phyloP scores from a whole-genome alignment of 2,888 invertebrate genomes.

The Trissolcus brochymenae region DNA sequence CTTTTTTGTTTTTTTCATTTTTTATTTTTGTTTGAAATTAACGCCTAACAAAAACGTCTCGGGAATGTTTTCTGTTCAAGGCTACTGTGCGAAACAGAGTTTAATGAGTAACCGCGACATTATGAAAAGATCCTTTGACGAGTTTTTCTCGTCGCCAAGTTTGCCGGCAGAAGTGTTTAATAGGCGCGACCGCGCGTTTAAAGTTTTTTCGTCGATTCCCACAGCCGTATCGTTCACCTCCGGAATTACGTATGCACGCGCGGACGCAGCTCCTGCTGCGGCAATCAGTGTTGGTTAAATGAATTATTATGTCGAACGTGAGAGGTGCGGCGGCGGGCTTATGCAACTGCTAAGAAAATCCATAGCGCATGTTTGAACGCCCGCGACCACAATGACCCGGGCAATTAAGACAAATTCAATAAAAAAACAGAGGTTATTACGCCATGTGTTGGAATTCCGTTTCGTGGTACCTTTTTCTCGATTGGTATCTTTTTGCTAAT shows the following conservation, averaged over 20 bases:
- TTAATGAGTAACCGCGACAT: slow-evolving; percentile 25
- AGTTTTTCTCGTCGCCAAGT: slow-evolving; percentile 24
- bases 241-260: slow-evolving; percentile 52
- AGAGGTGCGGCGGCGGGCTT: slow-evolving; percentile 59
- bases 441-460: slow-evolving; percentile 41
- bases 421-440: background rate
- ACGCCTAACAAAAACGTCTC: slow-evolving; percentile 12
- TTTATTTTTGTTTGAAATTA: slow-evolving; percentile 7
- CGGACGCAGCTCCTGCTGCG: slow-evolving; percentile 28
- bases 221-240: slow-evolving; percentile 41
- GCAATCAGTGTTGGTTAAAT: slow-evolving; percentile 58
- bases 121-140: slow-evolving; percentile 27
- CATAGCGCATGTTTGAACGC: slow-evolving; percentile 11
- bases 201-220: slow-evolving; percentile 48
- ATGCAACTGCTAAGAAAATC: slow-evolving; percentile 36
- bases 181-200: slow-evolving; percentile 19
- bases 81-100: background rate
- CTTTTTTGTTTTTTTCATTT: too few relatives aligned
- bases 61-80: slow-evolving; percentile 15
- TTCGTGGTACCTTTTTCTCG: slow-evolving; percentile 18
- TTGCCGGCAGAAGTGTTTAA: slow-evolving; percentile 21
- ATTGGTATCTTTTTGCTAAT: slow-evolving; percentile 39
- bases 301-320: slow-evolving; percentile 60
- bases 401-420: slow-evolving; percentile 30
- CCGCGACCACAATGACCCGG: slow-evolving; percentile 46